Evolutionary conservation across 2,888 invertebrate genomes (phyloP).

Genomic region (Fabriciana adippe): DNA sequence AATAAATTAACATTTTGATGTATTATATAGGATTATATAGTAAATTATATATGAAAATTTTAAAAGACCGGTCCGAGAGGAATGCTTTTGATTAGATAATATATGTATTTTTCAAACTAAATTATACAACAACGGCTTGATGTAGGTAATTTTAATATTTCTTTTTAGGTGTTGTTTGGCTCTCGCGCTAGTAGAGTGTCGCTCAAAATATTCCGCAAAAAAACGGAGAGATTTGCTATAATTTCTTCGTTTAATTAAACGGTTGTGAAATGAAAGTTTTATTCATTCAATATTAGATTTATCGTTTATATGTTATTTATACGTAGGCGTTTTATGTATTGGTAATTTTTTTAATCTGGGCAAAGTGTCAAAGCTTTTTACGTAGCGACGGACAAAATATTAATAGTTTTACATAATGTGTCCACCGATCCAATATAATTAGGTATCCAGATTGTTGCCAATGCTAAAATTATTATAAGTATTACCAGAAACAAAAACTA

Average conservation of each 20-base stretch:
- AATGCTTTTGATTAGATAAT: too few relatives aligned
- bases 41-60: background rate
- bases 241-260: too few relatives aligned
- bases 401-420: background rate
- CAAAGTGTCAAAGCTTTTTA: slow-evolving; percentile 24
- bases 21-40: slow-evolving; percentile 68
- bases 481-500: slow-evolving; percentile 15
- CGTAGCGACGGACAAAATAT: slow-evolving; percentile 15
- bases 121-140: slow-evolving; percentile 49
- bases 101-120: too few relatives aligned
- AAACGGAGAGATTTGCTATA: too few relatives aligned
- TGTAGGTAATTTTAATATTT: slow-evolving; percentile 37
- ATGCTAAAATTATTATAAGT: slow-evolving; percentile 33
- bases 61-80: slow-evolving; percentile 36
- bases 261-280: too few relatives aligned
- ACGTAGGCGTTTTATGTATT: background rate
- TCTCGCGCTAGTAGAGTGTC: too few relatives aligned
- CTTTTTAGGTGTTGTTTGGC: too few relatives aligned
- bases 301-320: too few relatives aligned
- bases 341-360: slow-evolving; percentile 42
- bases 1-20: slow-evolving; percentile 72
- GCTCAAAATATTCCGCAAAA: too few relatives aligned
- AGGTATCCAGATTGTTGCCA: slow-evolving; percentile 31
- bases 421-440: slow-evolving; percentile 29
- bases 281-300: too few relatives aligned